Evolutionary conservation across 2,888 invertebrate species (phyloP), one percentile per base, ranked within the genome.

Genomic region (Pammene fasciana): DNA sequence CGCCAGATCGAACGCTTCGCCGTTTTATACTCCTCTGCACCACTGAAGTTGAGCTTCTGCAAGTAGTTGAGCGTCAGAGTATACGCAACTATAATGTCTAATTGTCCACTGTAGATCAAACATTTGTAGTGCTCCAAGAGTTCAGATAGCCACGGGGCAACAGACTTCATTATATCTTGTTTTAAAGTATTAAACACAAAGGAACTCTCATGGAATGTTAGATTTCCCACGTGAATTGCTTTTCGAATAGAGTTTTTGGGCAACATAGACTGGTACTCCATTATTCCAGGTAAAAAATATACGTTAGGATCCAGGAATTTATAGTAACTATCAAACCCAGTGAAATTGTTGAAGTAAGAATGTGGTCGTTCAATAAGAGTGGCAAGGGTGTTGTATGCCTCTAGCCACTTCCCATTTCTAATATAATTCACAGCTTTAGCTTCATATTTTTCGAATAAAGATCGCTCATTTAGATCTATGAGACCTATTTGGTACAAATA

Each of bases 31-130:
- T 89, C 84, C 7, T 86, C 89, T 0, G 94, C 86, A 0, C 88
- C 93, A 7, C 82, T 86, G 90, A 96, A 96, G 56, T 94, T 85
- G 2, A 96, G 83, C 36, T 93, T 89, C 71, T 93, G 87, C 48
- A 97, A 83, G 82, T 95, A 96, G 78, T 94, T 95, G 72, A 95
- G 94, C 0, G 96, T 96, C 62, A 96, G 81, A 0, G 96, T 96
- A 83, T 96, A 96, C 0, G 96, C 96, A 0, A 96, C 95, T 72
- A 97, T 96, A 14, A 97, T 94, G 83, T 97, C 97, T 74, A 97
- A 82, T 81, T 97, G 97, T 0, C 97, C 97, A 79, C 94, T 96
- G 83, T 97, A 97, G 71, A 97, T 93, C 72, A 97, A 87, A 36
- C 96, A 94, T 80, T 87, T 82, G 78, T 94, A 95, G 72, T 93